Evolutionary conservation across 1,140 invertebrate genomes (phyloP), one percentile per base, ranked within the genome.

Genomic region (Chironomus striatipennis): DNA sequence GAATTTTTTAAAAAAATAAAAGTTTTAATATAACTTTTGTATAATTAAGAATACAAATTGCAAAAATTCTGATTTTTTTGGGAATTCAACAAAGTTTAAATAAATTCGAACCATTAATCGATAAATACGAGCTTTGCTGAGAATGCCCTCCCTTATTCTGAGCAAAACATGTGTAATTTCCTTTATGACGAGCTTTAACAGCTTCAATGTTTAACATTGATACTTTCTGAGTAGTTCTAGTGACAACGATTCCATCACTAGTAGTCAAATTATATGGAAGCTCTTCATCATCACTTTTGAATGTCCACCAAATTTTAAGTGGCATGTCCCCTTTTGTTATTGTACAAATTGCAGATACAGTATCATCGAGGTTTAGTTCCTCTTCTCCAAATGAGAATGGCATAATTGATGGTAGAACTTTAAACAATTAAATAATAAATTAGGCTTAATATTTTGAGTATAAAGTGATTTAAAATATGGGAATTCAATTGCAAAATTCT

Each of bases 121-220:
- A 84, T 20, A 93, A 81, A 79, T 88, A 83, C 78, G 91, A 87
- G 4, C 88, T 86, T 80, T 89, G 86, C 76, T 85, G 87, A 73
- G 85, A 85, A 42, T 81, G 80, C 74, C 88, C 88, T 20, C 90
- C 90, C 65, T 83, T 80, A 80, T 92, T 92, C 76, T 81, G 86
- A 42, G 89, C 91, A 20, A 86, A 83, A 79, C 91, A 93, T 43
- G 88, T 89, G 78, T 91, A 93, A 81, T 90, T 89, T 74, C 92
- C 91, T 78, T 86, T 86, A 80, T 93, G 90, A 76, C 86, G 84
- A 76, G 88, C 88, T 70, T 84, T 85, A 65, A 91, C 88, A 18
- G 87, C 86, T 77, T 90, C 88, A 73, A 93, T 90, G 73, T 85
- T 89, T 74, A 93, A 84, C 74, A 90, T 86, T 78, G 88, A 91